phyloP scores from a whole-genome alignment of 2,888 invertebrate species.

The Pseudeuparius sepicola region DNA sequence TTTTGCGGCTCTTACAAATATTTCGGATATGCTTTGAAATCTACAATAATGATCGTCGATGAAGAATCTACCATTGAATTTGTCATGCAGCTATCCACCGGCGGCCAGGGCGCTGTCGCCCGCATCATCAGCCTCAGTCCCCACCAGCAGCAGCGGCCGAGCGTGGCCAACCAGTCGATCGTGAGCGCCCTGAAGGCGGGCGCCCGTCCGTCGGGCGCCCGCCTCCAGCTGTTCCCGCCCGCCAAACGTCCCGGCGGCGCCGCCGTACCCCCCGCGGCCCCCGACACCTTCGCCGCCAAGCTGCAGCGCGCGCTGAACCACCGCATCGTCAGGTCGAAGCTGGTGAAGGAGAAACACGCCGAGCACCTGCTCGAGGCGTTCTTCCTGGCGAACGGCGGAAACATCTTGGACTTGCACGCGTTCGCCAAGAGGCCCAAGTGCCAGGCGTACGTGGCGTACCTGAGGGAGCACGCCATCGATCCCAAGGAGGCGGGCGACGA shows the following conservation, averaged over 20 bases:
- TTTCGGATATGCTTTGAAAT: no score
- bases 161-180: conserved; percentile 39
- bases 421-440: conserved; percentile 77
- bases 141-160: conserved; percentile 30
- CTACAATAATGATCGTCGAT: no score
- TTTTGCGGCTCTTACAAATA: no score
- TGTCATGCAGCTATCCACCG: no score
- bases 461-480: conserved; percentile 49
- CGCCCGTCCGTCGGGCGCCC: conserved; percentile 31
- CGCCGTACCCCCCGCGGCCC: conserved; percentile 21
- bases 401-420: conserved; percentile 77
- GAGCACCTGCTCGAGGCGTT: conserved; percentile 77
- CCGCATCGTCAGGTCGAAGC: conserved; percentile 57
- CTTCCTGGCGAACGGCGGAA: conserved; percentile 77
- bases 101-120: no score
- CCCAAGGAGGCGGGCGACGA: conserved; percentile 29
- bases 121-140: conserved; percentile 44
- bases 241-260: conserved; percentile 20
- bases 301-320: conserved; percentile 62
- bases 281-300: conserved; percentile 45
- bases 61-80: no score
- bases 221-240: conserved; percentile 34
- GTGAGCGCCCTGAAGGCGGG: conserved; percentile 37
- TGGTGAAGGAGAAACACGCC: conserved; percentile 61
- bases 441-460: conserved; percentile 62